Evolutionary conservation across 2,113 vertebrate genomes (phyloP), one percentile per base, ranked within the genome.

Genomic region (Lophura nycthemera): DNA sequence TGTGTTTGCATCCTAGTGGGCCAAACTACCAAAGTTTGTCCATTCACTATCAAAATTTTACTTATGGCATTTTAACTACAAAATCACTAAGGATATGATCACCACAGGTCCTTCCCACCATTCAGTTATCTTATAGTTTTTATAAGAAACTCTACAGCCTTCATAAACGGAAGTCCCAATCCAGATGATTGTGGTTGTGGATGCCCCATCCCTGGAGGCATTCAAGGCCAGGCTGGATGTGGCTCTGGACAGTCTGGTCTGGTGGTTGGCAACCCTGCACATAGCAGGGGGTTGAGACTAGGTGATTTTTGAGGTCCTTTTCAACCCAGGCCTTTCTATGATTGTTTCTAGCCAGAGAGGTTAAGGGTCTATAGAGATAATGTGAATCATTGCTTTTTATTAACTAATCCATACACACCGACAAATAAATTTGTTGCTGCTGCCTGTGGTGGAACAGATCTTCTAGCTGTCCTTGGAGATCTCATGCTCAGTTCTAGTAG

Each of bases 161-260:
- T 5, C 15, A 24, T 34, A 19, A 0, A 1, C 48, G 60, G 57
- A 4, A 79, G 2, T 19, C 21, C 25, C 27, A 32, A 29, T 30
- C 22, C 20, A 45, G 30, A n/a, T 24, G 8, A 83, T 27, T 24
- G 43, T 15, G 56, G 16, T 48, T 48, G 47, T 48, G 21, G 20
- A 48, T 48, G 20, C 47, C 21, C 47, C 47, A 48, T 12, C 47
- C 20, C 21, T 48, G 47, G 21, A 48, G 21, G 47, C 47, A 48
- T 48, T 48, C 21, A 48, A 48, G 47, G 6, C 10, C 21, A 48
- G 47, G 47, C 20, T 48, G 21, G 47, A 22, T 22, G 21, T 48
- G 47, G 47, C 21, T 48, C 47, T 22, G 10, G 47, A 22, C 11
- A 50, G 22, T 11, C 48, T 50, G 11, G 22, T 50, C 22, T 50